Percentiles rank a stretch among this genome's conserved stretches.
Conservation (phyloP, 2,113 vertebrate genomes). For the Cavia aperea region DNA sequence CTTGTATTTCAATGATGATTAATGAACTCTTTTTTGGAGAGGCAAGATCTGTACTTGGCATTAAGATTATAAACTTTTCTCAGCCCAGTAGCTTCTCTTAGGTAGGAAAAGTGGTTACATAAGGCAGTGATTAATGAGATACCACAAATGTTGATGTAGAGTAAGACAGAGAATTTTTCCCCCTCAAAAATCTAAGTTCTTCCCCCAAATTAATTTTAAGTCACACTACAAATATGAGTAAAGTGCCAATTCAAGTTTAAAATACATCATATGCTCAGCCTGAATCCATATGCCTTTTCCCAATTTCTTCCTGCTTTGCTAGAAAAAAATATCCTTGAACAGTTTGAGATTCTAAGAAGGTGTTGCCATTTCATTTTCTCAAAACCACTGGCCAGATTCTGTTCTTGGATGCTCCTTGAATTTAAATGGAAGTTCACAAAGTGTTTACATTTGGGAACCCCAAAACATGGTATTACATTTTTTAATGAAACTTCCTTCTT, state of each 20-base stretch:
- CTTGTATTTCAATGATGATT: conserved; percentile 69
- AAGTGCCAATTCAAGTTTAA: conserved; percentile 64
- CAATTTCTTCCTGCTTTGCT: conserved; percentile 67
- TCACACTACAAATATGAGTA: conserved; percentile 64
- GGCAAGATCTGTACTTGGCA: conserved; percentile 57
- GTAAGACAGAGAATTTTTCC: conserved; percentile 38
- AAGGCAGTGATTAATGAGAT: conserved; percentile 69
- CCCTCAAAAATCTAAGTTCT: conserved; percentile 56
- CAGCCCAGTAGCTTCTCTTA: conserved; percentile 56
- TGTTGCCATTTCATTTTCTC: conserved; percentile 56
- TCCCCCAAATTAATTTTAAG: conserved; percentile 67
- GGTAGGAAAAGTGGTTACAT: conserved; percentile 63
- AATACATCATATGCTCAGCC: conserved; percentile 64
- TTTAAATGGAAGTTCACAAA: conserved; percentile 44
- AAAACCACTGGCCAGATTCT: conserved; percentile 53
- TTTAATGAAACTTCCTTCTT: conserved; percentile 29
- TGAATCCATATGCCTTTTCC: conserved; percentile 67
- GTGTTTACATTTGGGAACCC: conserved; percentile 33
- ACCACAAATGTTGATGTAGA: conserved; percentile 59
- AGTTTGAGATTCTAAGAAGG: conserved; percentile 63
- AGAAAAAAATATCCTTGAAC: conserved; percentile 53
- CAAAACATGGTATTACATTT: background rate
- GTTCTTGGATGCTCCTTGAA: conserved; percentile 47
- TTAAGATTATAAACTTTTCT: conserved; percentile 53
- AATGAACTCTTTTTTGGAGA: conserved; percentile 70